Percentiles rank a stretch among this genome's conserved stretches.
phyloP scores from a whole-genome alignment of 2,888 invertebrate species.

The Pecten maximus region DNA sequence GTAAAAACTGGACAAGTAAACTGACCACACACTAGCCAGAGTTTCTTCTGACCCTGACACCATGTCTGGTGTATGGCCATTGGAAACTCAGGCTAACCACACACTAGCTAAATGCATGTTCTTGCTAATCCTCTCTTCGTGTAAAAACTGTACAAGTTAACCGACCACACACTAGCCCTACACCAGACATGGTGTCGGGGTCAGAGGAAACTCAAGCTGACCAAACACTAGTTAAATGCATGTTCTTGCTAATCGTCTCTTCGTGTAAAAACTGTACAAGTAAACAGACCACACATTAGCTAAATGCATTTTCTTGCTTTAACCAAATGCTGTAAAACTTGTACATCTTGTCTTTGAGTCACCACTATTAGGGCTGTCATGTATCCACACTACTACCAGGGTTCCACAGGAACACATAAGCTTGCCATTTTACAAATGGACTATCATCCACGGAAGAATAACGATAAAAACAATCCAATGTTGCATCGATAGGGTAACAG shows the following conservation, averaged over 20 bases:
- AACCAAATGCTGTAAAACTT: neutral
- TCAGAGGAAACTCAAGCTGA: too few relatives aligned
- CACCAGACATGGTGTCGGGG: too few relatives aligned
- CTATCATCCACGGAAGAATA: neutral
- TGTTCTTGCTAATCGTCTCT: neutral
- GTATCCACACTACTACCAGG: neutral
- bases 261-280: too few relatives aligned
- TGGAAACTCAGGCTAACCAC: neutral
- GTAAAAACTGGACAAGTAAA: too few relatives aligned
- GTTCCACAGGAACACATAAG: neutral
- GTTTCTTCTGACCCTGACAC: too few relatives aligned
- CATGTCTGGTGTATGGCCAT: too few relatives aligned
- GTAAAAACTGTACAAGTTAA: too few relatives aligned
- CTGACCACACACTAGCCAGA: too few relatives aligned
- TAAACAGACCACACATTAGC: too few relatives aligned
- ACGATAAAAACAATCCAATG: neutral
- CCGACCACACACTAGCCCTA: too few relatives aligned
- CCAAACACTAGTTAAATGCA: neutral
- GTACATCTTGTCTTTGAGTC: neutral
- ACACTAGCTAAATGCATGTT: neutral
- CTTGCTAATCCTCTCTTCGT: too few relatives aligned
- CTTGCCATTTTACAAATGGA: neutral
- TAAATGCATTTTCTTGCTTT: too few relatives aligned
- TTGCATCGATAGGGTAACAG: conserved; percentile 10
- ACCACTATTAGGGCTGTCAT: neutral